Evolutionary conservation across 2,888 invertebrate species (phyloP).

Genomic region (Philonicus albiceps): DNA sequence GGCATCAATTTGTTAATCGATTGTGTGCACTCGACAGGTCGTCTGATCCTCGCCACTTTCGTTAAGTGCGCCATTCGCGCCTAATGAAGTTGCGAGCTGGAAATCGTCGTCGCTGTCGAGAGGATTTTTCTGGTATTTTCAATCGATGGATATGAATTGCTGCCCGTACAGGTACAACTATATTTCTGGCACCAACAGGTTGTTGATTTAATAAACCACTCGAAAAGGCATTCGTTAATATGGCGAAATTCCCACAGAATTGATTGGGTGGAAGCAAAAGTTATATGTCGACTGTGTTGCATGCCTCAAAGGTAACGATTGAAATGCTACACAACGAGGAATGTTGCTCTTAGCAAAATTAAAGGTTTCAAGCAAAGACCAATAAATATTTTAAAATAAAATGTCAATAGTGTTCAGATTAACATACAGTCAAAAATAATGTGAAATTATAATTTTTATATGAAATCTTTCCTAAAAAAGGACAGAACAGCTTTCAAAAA

Average conservation of each 20-base stretch:
- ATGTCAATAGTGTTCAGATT: not conserved
- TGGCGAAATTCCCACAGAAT: not conserved
- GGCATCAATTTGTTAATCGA: slow-evolving; percentile 14
- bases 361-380: not conserved
- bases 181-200: not conserved
- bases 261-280: not conserved
- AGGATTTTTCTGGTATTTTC: not conserved
- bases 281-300: not conserved
- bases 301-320: not conserved
- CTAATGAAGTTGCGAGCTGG: not conserved
- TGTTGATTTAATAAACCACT: not conserved
- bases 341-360: not conserved
- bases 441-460: too few relatives aligned
- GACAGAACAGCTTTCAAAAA: too few relatives aligned
- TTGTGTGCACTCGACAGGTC: slow-evolving; percentile 3
- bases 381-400: not conserved
- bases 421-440: too few relatives aligned
- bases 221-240: not conserved
- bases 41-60: not conserved
- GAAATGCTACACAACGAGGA: not conserved
- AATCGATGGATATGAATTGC: not conserved
- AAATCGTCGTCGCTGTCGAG: not conserved
- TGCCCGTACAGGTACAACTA: not conserved
- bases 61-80: not conserved
- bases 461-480: too few relatives aligned